Percentiles rank a stretch among this genome's conserved stretches.
Conservation (phyloP, 2,797 vertebrate species). For the Pelobates cultripes region DNA sequence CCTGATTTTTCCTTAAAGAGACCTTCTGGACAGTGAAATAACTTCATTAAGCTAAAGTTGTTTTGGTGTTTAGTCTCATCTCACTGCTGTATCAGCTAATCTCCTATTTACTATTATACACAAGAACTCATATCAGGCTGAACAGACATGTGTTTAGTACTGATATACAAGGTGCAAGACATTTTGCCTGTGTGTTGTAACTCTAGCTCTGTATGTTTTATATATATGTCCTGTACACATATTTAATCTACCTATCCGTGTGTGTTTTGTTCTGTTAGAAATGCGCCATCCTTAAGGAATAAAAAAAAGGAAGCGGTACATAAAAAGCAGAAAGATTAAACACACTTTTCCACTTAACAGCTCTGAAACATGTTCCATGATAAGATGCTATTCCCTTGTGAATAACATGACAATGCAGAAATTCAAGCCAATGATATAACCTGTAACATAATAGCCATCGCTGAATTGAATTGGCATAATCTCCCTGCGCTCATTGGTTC, state of each 20-base stretch:
- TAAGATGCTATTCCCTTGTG: background rate
- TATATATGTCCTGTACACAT: too few relatives aligned
- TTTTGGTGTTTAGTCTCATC: too few relatives aligned
- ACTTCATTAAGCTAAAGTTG: too few relatives aligned
- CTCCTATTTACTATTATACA: background rate
- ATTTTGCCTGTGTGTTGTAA: background rate
- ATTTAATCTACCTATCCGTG: background rate
- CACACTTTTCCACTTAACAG: background rate
- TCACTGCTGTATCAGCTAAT: too few relatives aligned
- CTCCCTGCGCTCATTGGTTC: background rate
- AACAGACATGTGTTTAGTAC: background rate
- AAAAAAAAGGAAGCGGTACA: too few relatives aligned
- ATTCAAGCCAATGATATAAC: background rate
- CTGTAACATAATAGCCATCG: conserved; percentile 5
- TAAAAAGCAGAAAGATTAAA: background rate
- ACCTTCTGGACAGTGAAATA: too few relatives aligned
- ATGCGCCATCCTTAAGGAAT: background rate
- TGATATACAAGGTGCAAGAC: background rate
- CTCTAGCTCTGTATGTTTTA: background rate
- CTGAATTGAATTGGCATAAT: conserved; percentile 29
- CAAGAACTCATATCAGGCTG: background rate
- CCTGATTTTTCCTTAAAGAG: too few relatives aligned
- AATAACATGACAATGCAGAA: conserved; percentile 32
- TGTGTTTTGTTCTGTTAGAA: background rate
- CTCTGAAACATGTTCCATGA: conserved; percentile 3